Base-by-base conservation (phyloP, 2,888 invertebrate species). In the Dendrolimus pini region DNA sequence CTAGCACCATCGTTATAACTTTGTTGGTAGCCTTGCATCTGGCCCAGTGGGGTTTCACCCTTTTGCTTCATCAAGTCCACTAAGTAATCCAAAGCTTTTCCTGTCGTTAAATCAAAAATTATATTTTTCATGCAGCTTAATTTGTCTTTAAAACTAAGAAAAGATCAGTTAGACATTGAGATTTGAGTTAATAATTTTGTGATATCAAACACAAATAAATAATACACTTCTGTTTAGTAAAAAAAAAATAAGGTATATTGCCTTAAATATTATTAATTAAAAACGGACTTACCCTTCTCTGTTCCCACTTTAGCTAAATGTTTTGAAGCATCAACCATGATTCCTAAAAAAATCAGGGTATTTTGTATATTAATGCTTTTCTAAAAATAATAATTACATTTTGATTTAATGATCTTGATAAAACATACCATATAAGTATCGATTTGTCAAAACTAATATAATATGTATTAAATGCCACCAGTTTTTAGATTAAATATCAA, bases 1-100 rank as follows among this genome's bases (percentile, higher is more conserved):
- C 71, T 67, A 7, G 84, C 85, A 0, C 72, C 85, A 55, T 82
- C 81, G 1, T 52, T 56, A 60, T 80, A 80, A 14, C 71, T 73
- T 62, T 84, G 84, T 9, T 72, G 65, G 61, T 84, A 82, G 10
- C 84, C 85, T 67, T 84, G 84, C 47, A 84, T 61, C 8, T 67
- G 61, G 0, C 65, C 84, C 8, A 86, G 68, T 2, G 72, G 68
- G 2, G 63, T 59, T 0, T 78, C 72, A 0, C 81, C 84, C 60
- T 82, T 70, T 9, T 76, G 72, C 55, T 77, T 79, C 85, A 86
- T 85, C 41, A 72, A 57, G 42, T 61, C 62, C 0, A 81, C 68
- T 52, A 85, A 63, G 61, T 83, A 69, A 12, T 79, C 72, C 56
- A 85, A 62, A 12, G 83, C 79, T n/a, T 77, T 68, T 2, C 82